Percentiles rank a stretch among this genome's conserved stretches.
These are phyloP conservation scores for Poeciliopsis infans DNA, from an alignment of 2,797 vertebrate species.

Conservation along the genomic window DNA sequence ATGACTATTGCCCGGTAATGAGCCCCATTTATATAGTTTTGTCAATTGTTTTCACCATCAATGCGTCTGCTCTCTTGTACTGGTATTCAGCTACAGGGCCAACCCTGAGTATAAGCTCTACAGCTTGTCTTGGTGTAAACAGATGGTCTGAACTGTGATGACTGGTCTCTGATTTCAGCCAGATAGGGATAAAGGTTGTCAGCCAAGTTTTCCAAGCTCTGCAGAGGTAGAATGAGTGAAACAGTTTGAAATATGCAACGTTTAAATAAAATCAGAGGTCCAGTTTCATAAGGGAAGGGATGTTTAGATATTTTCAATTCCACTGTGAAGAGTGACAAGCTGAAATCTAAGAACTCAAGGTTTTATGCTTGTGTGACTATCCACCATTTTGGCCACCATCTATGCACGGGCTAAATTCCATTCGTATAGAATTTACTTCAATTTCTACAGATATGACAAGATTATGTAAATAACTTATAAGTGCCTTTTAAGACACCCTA, in stretches of 20 bases:
- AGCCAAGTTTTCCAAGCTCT: constrained; percentile 60
- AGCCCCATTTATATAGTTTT: background rate
- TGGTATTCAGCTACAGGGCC: constrained; percentile 48
- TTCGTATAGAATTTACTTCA: background rate
- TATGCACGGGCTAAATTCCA: background rate
- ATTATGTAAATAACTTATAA: background rate
- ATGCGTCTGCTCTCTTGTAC: constrained; percentile 21
- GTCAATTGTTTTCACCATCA: constrained; percentile 44
- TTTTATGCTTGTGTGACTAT: constrained; percentile 2
- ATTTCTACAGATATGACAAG: too few relatives aligned
- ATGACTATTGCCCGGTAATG: background rate
- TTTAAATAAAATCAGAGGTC: constrained; percentile 61
- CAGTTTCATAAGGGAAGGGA: constrained; percentile 49
- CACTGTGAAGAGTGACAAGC: constrained; percentile 40
- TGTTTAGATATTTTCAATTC: constrained; percentile 57
- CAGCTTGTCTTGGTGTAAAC: constrained; percentile 73
- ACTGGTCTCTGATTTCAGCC: constrained; percentile 70
- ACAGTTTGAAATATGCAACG: constrained; percentile 52
- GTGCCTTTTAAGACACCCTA: background rate
- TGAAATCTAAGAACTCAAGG: constrained; percentile 17
- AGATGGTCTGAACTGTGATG: constrained; percentile 70
- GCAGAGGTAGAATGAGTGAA: constrained; percentile 52
- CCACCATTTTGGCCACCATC: background rate
- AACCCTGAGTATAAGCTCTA: constrained; percentile 69
- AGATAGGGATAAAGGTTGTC: constrained; percentile 62